These are phyloP conservation scores for Caretta caretta DNA, from an alignment of 2,113 vertebrate species.

Conservation along the genomic window DNA sequence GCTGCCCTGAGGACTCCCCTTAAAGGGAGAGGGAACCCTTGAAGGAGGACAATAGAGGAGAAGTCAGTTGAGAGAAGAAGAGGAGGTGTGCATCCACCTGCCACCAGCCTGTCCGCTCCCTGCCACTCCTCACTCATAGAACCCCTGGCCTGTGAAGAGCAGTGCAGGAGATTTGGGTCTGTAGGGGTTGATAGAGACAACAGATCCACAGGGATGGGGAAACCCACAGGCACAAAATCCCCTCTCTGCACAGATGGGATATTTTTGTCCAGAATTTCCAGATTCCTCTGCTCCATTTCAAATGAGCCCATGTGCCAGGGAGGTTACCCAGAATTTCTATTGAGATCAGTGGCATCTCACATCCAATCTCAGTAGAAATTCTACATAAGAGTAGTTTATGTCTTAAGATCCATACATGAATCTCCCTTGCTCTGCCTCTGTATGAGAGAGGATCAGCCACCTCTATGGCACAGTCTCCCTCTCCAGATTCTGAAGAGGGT, in stretches of 20 bases:
- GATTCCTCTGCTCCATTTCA: background rate
- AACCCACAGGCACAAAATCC: background rate
- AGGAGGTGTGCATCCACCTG: background rate
- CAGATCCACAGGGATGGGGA: background rate
- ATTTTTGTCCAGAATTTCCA: background rate
- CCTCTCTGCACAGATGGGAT: rapidly evolving
- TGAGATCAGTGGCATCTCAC: background rate
- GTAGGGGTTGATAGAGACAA: background rate
- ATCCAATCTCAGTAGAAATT: background rate
- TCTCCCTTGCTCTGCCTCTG: background rate
- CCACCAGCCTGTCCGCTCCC: background rate
- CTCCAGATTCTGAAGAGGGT: background rate
- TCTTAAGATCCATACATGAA: background rate
- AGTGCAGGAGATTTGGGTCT: background rate
- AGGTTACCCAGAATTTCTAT: background rate
- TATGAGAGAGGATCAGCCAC: background rate
- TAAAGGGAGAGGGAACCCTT: background rate
- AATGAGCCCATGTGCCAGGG: background rate
- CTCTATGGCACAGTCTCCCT: background rate
- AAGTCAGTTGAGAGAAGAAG: background rate
- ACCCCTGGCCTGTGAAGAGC: background rate
- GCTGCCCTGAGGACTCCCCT: background rate
- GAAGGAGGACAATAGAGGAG: background rate
- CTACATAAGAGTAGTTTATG: background rate
- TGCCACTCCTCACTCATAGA: background rate